These are phyloP conservation scores for Ametastegia equiseti DNA, from an alignment of 2,888 invertebrate genomes.

Conservation along the genomic window DNA sequence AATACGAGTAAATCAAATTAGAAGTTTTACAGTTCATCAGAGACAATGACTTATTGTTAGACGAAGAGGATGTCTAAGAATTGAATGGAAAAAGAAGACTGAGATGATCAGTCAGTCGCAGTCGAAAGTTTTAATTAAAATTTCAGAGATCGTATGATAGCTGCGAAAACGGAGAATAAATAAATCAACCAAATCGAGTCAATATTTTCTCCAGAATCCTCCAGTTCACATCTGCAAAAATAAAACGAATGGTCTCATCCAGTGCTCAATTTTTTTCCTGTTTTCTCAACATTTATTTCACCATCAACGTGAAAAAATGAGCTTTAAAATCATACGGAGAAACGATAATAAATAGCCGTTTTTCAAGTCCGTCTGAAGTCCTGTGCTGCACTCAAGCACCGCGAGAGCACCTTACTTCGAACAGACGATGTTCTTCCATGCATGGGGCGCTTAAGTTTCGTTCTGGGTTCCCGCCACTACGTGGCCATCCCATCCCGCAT, in stretches of 20 bases:
- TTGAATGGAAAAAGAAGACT: not conserved
- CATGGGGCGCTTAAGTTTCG: not conserved
- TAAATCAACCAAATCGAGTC: not conserved
- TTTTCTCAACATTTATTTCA: too few species aligned
- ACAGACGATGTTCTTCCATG: not conserved
- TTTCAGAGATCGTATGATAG: not conserved
- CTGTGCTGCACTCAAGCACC: not conserved
- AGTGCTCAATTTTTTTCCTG: too few species aligned
- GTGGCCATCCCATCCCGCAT: too few species aligned
- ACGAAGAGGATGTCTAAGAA: not conserved
- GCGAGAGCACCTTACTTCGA: not conserved
- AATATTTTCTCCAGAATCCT: not conserved
- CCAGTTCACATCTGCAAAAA: not conserved
- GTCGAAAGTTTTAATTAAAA: not conserved
- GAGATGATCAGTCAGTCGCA: not conserved
- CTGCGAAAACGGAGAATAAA: not conserved
- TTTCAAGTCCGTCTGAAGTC: not conserved
- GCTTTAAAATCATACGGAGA: not conserved
- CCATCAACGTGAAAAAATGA: not conserved
- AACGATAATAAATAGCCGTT: too few species aligned
- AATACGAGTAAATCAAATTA: not conserved
- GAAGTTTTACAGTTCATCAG: not conserved
- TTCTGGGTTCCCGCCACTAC: constrained; percentile 11
- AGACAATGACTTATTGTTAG: not conserved
- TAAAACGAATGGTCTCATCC: too few species aligned